These are phyloP conservation scores for Forbesichthys agassizii DNA, from an alignment of 2,113 vertebrate genomes.

Conservation along the genomic window DNA sequence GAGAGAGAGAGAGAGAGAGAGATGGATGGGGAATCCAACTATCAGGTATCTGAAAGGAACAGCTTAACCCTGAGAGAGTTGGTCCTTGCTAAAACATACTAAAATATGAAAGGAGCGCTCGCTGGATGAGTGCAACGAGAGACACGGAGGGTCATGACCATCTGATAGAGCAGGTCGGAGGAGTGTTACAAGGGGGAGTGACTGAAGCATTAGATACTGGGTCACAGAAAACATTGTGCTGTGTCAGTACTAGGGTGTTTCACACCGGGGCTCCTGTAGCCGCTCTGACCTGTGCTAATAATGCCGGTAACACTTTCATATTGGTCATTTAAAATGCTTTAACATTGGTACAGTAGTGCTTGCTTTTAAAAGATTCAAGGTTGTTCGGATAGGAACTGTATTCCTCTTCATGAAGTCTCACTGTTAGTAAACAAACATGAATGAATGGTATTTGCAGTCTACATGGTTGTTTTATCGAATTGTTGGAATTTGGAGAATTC, in stretches of 20 bases:
- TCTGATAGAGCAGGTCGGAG: not conserved
- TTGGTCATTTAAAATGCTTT: too few species aligned
- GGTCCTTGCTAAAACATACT: slow-evolving; percentile 62
- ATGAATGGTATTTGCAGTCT: too few species aligned
- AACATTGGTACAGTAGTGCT: too few species aligned
- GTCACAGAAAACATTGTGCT: slow-evolving; percentile 47
- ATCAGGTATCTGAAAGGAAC: slow-evolving; percentile 42
- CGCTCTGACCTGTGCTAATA: too few species aligned
- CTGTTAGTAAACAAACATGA: too few species aligned
- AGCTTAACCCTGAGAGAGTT: slow-evolving; percentile 62
- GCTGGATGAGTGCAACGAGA: slow-evolving; percentile 7
- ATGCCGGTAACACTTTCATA: too few species aligned
- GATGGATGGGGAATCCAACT: not conserved
- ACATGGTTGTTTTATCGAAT: too few species aligned
- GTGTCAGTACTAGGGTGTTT: slow-evolving; percentile 33
- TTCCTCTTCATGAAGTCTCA: too few species aligned
- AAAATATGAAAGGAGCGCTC: slow-evolving; percentile 58
- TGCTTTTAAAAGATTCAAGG: too few species aligned
- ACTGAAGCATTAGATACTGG: slow-evolving; percentile 56
- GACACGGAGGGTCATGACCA: not conserved
- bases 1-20: not conserved
- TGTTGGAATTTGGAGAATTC: too few species aligned
- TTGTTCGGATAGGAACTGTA: too few species aligned
- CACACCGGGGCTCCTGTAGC: too few species aligned
- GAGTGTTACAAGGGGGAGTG: slow-evolving; percentile 8